Evolutionary conservation across 2,888 invertebrate genomes (phyloP), one percentile per base, ranked within the genome.

Genomic region (Automeris io): DNA sequence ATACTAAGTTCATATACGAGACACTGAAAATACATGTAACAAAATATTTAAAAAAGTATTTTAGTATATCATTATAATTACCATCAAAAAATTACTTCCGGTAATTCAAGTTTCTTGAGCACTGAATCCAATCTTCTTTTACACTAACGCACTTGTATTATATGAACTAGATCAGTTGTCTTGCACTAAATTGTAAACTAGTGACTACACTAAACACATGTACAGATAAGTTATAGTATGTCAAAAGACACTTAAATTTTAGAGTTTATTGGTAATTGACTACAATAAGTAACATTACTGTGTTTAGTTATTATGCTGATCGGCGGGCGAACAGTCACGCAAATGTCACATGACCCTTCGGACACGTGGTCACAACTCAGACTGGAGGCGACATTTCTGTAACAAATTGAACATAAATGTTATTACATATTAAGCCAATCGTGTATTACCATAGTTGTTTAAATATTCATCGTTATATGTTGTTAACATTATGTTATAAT

Each of bases 301-400:
- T 46, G 41, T 41, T 36, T 35, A 26, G 49, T 46, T 56, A 55
- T 55, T 53, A 52, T 40, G 42, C 45, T 57, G 60, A 59, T 59
- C 54, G 59, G 42, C 39, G 43, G 40, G 34, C 40, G 37, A 37
- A 35, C 29, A 53, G 65, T 56, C 70, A 74, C 74, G 75, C 71
- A 69, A 74, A 75, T 75, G 74, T 67, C 74, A 71, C 57, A 52
- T 44, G 51, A 18, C 51, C 49, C 49, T 50, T 54, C 53, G 57
- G 49, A 50, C 50, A 57, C 55, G 54, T 54, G 48, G 51, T 49
- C 51, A 46, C 49, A 41, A n/a, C n/a, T n/a, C n/a, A n/a, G n/a
- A n/a, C 40, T 46, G 37, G 41, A 44, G 43, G 35, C 44, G 41
- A 42, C 44, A 41, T 51, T 45, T 46, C 66, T 67, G 66, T 50